phyloP scores from a whole-genome alignment of 2,888 invertebrate species.

The Syrphus vitripennis region DNA sequence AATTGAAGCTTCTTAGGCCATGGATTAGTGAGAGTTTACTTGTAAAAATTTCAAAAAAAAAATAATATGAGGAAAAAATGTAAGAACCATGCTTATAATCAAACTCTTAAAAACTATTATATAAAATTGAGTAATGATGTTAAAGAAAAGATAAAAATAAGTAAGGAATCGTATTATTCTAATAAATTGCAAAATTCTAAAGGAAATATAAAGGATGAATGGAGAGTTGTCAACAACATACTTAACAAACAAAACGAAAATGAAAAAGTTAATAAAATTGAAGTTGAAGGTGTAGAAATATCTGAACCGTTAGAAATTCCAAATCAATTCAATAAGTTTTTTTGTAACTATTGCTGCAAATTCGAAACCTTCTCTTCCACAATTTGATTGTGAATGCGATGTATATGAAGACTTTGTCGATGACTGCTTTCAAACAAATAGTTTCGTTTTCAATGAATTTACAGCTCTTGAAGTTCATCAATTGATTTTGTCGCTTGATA shows the following conservation, averaged over 20 bases:
- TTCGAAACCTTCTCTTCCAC: not conserved
- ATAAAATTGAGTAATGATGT: not conserved
- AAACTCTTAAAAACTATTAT: not conserved
- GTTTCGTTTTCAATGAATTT: not conserved
- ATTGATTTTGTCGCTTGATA: not conserved
- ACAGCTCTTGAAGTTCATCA: not conserved
- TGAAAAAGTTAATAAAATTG: not conserved
- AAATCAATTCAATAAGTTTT: not conserved
- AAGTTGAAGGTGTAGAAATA: not conserved
- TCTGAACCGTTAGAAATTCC: not conserved
- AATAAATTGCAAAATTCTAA: not conserved
- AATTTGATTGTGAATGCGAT: not conserved
- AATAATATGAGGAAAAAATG: not conserved
- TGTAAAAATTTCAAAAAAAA: not conserved
- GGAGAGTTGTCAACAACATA: not conserved
- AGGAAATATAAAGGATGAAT: not conserved
- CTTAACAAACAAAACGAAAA: not conserved
- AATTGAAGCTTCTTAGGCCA: not conserved
- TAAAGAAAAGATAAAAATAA: not conserved
- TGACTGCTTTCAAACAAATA: not conserved
- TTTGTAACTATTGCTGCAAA: not conserved
- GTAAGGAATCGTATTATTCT: not conserved
- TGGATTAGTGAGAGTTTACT: not conserved
- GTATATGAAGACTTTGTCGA: not conserved
- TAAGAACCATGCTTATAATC: not conserved